phyloP scores from a whole-genome alignment of 2,888 invertebrate genomes.

The Drosophila macrospina region DNA sequence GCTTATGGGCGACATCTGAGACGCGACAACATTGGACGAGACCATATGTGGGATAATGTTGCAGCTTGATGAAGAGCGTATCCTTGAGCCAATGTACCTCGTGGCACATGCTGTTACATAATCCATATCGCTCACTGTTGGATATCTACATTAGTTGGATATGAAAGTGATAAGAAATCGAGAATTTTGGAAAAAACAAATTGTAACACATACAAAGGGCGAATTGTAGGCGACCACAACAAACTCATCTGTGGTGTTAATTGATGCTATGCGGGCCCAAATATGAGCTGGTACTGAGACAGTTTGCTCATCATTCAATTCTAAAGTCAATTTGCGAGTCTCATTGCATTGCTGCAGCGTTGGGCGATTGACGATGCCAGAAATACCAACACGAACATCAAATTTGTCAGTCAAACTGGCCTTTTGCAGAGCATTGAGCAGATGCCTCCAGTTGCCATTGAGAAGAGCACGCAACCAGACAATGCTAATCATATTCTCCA shows the following conservation, averaged over 20 bases:
- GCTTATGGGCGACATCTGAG: constrained; percentile 1
- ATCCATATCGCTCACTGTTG: neutral
- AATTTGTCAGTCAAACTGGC: constrained; percentile 5
- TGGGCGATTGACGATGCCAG: constrained; percentile 5
- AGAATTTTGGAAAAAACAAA: neutral
- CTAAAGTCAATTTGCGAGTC: neutral
- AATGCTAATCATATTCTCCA: neutral
- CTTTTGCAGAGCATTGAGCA: neutral
- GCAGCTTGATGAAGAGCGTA: constrained; percentile 2
- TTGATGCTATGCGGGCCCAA: constrained; percentile 8
- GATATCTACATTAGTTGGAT: neutral
- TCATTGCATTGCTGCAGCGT: constrained; percentile 2
- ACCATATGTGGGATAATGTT: constrained; percentile 3
- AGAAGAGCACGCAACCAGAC: constrained; percentile 10
- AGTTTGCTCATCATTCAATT: neutral
- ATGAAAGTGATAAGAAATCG: neutral
- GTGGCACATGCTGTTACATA: constrained; percentile 13
- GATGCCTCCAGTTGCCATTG: constrained; percentile 9
- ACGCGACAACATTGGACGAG: constrained; percentile 12
- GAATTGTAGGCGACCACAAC: constrained; percentile 10
- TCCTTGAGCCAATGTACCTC: constrained; percentile 11
- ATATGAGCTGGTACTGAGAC: constrained; percentile 8
- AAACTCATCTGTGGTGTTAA: constrained; percentile 3
- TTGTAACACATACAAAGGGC: constrained; percentile 8
- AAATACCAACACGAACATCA: constrained; percentile 7